A percentile compares a stretch with the other conserved stretches of the same genome.
These are phyloP conservation scores for Passer montanus DNA, from an alignment of 2,113 vertebrate species.

Conservation along the genomic window DNA sequence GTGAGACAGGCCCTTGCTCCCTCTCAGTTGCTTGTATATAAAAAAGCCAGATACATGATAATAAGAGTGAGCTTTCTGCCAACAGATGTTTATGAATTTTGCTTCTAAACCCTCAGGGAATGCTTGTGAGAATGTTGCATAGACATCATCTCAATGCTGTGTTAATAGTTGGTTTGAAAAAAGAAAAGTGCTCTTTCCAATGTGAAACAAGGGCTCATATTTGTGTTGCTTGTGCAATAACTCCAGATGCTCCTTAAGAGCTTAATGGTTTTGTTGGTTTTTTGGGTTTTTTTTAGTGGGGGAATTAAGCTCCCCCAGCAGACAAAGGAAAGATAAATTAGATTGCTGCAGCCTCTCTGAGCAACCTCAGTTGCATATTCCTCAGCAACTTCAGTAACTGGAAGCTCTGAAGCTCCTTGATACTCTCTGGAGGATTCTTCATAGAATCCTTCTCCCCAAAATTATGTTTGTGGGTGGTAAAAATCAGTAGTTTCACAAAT, in stretches of 20 bases:
- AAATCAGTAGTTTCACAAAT: not conserved
- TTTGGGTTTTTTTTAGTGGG: not conserved
- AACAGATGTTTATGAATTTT: slow-evolving; percentile 10
- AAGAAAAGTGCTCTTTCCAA: not conserved
- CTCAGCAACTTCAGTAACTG: not conserved
- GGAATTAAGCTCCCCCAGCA: not conserved
- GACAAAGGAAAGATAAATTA: not conserved
- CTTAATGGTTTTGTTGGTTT: not conserved
- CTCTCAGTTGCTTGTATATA: not conserved
- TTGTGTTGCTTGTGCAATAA: not conserved
- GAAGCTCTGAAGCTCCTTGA: not conserved
- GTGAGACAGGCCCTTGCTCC: not conserved
- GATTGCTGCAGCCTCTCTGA: not conserved
- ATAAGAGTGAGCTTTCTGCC: not conserved
- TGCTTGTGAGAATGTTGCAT: not conserved
- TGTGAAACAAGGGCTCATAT: not conserved
- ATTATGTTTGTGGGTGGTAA: not conserved
- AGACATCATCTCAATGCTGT: not conserved
- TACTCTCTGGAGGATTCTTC: not conserved
- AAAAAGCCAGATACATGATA: not conserved
- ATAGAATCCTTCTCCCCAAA: not conserved
- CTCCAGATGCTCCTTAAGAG: slow-evolving; percentile 3
- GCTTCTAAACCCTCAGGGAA: not conserved
- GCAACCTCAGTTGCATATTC: not conserved
- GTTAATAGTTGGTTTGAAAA: not conserved